Percentiles rank a stretch among this genome's conserved stretches.
phyloP scores from a whole-genome alignment of 2,797 vertebrate genomes.

The Knipowitschia caucasica region DNA sequence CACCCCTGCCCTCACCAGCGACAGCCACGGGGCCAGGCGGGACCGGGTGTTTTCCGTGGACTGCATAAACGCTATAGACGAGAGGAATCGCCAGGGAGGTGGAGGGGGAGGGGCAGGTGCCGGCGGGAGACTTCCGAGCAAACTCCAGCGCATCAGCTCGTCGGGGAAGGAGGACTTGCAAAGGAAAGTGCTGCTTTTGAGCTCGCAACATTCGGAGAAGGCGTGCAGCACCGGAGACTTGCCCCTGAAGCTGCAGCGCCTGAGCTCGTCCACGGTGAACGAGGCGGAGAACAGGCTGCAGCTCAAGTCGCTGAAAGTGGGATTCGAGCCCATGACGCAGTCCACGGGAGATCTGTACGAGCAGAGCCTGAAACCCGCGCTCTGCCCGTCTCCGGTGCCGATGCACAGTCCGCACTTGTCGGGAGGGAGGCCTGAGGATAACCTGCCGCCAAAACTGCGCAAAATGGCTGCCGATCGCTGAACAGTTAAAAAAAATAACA shows the following conservation, averaged over 20 bases:
- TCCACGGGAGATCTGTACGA: slow-evolving; percentile 76
- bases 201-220: slow-evolving; percentile 74
- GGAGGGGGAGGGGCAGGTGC: slow-evolving; percentile 36
- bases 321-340: slow-evolving; percentile 78
- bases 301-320: slow-evolving; percentile 77
- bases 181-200: slow-evolving; percentile 73
- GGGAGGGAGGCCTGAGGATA: slow-evolving; percentile 70
- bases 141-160: slow-evolving; percentile 81
- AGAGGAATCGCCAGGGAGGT: slow-evolving; percentile 48
- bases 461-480: slow-evolving; percentile 76
- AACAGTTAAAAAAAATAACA: too few species aligned
- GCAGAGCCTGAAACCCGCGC: slow-evolving; percentile 49
- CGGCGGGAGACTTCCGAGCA: slow-evolving; percentile 74
- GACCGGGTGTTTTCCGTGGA: slow-evolving; percentile 78
- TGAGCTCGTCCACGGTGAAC: slow-evolving; percentile 66
- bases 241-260: slow-evolving; percentile 79
- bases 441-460: slow-evolving; percentile 77
- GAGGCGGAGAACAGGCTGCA: slow-evolving; percentile 70
- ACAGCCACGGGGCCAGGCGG: slow-evolving; percentile 55
- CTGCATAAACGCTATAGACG: slow-evolving; percentile 71
- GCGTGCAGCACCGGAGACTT: slow-evolving; percentile 83
- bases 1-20: slow-evolving; percentile 47
- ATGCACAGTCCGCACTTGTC: slow-evolving; percentile 55
- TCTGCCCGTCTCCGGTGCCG: slow-evolving; percentile 44
- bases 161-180: slow-evolving; percentile 80